Evolutionary conservation across 2,113 vertebrate genomes (phyloP), one percentile per base, ranked within the genome.

Genomic region (Sterna hirundo): DNA sequence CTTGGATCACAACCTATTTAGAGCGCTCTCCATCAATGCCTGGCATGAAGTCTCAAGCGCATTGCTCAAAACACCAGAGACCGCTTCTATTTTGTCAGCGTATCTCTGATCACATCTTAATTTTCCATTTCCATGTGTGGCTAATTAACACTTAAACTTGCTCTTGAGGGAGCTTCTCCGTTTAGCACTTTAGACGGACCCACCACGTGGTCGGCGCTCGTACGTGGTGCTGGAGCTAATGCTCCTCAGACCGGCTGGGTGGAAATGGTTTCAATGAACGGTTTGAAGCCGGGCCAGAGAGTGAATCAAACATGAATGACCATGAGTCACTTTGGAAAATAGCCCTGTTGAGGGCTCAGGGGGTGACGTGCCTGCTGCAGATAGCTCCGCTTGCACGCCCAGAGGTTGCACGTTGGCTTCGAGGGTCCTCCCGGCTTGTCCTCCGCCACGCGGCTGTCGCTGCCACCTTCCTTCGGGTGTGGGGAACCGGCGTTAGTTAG

Each of bases 221-320:
- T 34, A 21, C 1, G 4, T 36, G 52, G 52, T 62, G 75, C 82
- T 78, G 58, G 75, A 85, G 40, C 78, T 82, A 34, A 58, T 11
- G 58, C 84, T 94, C 17, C 44, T 64, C 40, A 27, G 44, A 11
- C 71, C 7, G 11, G 12, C 82, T 74, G 75, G 42, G 38, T 95
- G 84, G 84, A 93, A 94, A 52, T 86, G 69, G 51, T 88, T 95
- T 96, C 86, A 93, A 25, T 80, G 71, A 93, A 54, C 46, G 32
- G 86, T 94, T 91, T 97, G 96, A 95, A 94, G 82, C 78, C 15
- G 17, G 40, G 93, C 95, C 97, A 97, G 90, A 38, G 89, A 55
- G 84, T 96, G 94, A 97, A 94, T 97, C 95, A 96, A 95, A 95
- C 44, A 34, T 86, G 94, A 95, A 93, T 97, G 97, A 96, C 90